These are phyloP conservation scores for Cardiocondyla obscurior DNA, from an alignment of 1,140 invertebrate species.

Conservation along the genomic window DNA sequence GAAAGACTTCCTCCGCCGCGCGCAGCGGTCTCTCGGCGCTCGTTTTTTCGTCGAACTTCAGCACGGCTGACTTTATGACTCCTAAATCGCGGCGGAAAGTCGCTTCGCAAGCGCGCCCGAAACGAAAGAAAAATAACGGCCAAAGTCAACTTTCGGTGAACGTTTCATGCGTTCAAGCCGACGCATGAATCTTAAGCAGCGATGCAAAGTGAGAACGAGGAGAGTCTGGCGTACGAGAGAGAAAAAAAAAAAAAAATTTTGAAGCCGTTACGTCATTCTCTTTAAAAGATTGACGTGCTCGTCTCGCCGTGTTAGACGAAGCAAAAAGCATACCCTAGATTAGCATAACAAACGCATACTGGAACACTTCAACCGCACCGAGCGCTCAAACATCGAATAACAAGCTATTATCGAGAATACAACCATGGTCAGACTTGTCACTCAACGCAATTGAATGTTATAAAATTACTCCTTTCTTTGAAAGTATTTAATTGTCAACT, in stretches of 20 bases:
- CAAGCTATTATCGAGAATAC: background rate
- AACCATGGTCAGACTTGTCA: background rate
- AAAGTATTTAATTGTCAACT: background rate
- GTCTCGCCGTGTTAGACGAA: constrained; percentile 4
- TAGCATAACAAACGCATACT: constrained; percentile 44
- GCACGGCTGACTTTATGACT: constrained; percentile 64
- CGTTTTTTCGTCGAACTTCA: constrained; percentile 42
- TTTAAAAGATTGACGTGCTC: constrained; percentile 28
- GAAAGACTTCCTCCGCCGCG: background rate
- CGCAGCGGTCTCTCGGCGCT: constrained; percentile 20
- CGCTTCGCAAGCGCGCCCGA: constrained; percentile 40
- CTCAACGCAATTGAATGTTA: background rate
- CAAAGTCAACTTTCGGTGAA: background rate
- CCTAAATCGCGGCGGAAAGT: constrained; percentile 47
- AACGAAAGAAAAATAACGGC: background rate
- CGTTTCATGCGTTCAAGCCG: background rate
- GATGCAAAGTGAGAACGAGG: background rate
- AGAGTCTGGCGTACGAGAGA: constrained; percentile 34
- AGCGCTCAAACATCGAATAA: background rate
- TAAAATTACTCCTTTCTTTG: background rate
- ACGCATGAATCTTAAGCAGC: constrained; percentile 32
- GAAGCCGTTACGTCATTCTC: constrained; percentile 27
- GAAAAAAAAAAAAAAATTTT: constrained; percentile 42
- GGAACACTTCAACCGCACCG: background rate
- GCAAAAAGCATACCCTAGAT: constrained; percentile 16